Evolutionary conservation across 2,797 vertebrate species (phyloP), one percentile per base, ranked within the genome.

Genomic region (Petrocephalus schoutedeni): DNA sequence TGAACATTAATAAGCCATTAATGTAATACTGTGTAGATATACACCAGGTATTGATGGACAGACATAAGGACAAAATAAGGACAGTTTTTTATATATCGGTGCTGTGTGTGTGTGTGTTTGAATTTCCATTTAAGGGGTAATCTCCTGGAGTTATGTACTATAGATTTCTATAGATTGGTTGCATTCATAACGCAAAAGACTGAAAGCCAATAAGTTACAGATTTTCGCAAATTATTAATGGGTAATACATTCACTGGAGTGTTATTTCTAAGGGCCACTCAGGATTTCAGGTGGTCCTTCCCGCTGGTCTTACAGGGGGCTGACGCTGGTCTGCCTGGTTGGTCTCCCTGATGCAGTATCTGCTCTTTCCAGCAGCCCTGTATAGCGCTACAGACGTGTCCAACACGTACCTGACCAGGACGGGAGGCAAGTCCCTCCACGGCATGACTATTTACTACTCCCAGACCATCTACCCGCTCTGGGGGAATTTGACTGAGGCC

Each of bases 321-420:
- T 71, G 41, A 9, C 23, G 4, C 59, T 3, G 57, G 19, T 6
- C 6, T 28, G 7, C 58, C 49, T 53, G 8, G 14, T n/a, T 9
- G 7, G 4, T 23, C 16, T 71, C 36, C 36, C 12, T 51, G 80
- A 84, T 49, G 19, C 53, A 59, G 21, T 54, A 28, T 74, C 32
- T 87, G 21, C 83, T 56, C 19, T 53, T 51, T 28, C 0, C 74
- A 14, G 0, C 90, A 96, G 95, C 92, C 1, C 19, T 90, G 56
- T 96, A 96, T 92, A 95, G 93, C 92, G 94, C 92, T 90, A 94
- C 92, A 0, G 95, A 96, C 0, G 94, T 95, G 89, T 94, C 95
- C 0, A 94, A 93, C 83, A 93, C 94, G 0, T 96, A 96, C 89
- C 90, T 96, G 92, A 94, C 95, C 89, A 94, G 91, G 90, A 90